Conservation (phyloP, 1,140 invertebrate species). For the Arctopsyche grandis region DNA sequence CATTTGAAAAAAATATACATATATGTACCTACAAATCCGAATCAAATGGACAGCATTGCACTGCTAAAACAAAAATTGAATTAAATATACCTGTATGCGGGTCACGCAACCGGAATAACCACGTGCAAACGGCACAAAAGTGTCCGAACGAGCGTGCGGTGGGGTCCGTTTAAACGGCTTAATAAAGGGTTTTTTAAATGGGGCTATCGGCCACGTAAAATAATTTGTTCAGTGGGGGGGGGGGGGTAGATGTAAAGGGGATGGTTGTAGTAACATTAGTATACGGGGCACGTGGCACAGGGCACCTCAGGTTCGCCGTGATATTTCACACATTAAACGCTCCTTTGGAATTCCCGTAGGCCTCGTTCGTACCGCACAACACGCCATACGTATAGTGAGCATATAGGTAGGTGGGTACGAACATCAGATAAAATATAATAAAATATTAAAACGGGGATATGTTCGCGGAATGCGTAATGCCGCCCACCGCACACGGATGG, state of each 20-base stretch:
- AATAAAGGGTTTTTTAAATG: slow-evolving; percentile 25
- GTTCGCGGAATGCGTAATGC: slow-evolving; percentile 54
- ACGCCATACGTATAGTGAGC: background rate
- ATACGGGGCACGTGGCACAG: slow-evolving; percentile 41
- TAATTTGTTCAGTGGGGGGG: background rate
- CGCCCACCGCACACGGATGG: slow-evolving; percentile 31
- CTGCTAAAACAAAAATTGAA: slow-evolving; percentile 4
- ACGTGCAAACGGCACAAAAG: slow-evolving; percentile 30
- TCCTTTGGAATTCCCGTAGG: slow-evolving; percentile 51
- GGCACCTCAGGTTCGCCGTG: slow-evolving; percentile 46
- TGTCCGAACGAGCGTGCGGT: background rate
- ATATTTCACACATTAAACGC: slow-evolving; percentile 53
- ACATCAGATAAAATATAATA: slow-evolving; percentile 54
- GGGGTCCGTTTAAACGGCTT: slow-evolving; percentile 22
- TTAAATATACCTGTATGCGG: slow-evolving; percentile 12
- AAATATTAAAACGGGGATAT: slow-evolving; percentile 53
- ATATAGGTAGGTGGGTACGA: background rate
- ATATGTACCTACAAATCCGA: background rate
- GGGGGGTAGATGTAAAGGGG: too few relatives aligned
- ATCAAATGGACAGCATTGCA: background rate
- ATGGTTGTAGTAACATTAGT: slow-evolving; percentile 38
- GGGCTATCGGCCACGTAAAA: slow-evolving; percentile 4
- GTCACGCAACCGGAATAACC: slow-evolving; percentile 24
- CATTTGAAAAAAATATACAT: background rate
- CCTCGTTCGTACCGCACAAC: slow-evolving; percentile 36